A percentile compares a stretch with the other conserved stretches of the same genome.
Conservation (phyloP, 2,888 invertebrate genomes). For the Tineola bisselliella region DNA sequence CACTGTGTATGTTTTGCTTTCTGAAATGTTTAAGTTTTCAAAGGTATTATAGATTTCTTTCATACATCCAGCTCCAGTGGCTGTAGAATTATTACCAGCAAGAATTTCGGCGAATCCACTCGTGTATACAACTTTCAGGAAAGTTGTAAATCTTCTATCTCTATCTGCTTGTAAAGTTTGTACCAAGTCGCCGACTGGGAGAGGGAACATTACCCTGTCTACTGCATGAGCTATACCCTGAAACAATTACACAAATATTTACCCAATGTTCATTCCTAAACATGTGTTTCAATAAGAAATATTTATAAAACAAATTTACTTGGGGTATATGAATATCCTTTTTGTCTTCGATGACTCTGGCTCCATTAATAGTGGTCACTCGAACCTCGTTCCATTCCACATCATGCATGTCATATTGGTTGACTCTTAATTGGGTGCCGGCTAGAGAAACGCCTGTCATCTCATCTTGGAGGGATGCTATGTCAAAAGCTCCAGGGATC, state of each 20-base stretch:
- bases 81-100: too few species aligned
- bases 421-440: conserved; percentile 86
- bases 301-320: conserved; percentile 43
- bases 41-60: background rate
- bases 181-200: conserved; percentile 86
- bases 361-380: conserved; percentile 88
- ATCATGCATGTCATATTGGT: conserved; percentile 88
- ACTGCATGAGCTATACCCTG: conserved; percentile 83
- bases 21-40: conserved; percentile 42
- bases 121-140: conserved; percentile 78
- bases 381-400: conserved; percentile 88
- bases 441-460: conserved; percentile 91
- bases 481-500: conserved; percentile 85
- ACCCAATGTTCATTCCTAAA: too few species aligned
- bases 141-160: conserved; percentile 81
- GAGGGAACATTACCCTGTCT: conserved; percentile 88
- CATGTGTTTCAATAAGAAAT: background rate
- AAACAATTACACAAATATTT: conserved; percentile 17
- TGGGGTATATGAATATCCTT: conserved; percentile 86
- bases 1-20: conserved; percentile 83
- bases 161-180: conserved; percentile 87
- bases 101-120: conserved; percentile 82
- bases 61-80: too few species aligned
- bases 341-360: conserved; percentile 81
- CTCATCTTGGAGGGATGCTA: conserved; percentile 82